phyloP scores from a whole-genome alignment of 2,797 vertebrate genomes.

The Enteromius treurensis region DNA sequence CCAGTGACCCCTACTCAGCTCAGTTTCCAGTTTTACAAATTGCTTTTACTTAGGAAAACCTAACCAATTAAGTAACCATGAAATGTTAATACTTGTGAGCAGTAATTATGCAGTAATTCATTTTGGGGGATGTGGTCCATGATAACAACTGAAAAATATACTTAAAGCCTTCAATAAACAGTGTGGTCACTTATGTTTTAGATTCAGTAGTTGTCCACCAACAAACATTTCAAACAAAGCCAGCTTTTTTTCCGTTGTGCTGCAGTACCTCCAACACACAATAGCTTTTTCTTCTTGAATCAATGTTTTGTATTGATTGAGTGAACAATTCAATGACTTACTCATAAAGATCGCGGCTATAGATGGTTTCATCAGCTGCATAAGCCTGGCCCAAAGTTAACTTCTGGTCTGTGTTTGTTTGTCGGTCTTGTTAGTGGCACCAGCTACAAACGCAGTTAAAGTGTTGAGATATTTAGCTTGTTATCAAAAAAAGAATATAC shows the following conservation, averaged over 20 bases:
- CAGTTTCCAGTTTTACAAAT: conserved; percentile 37
- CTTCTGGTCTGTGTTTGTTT: too few species aligned
- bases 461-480: too few species aligned
- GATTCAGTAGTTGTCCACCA: neutral
- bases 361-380: too few species aligned
- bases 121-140: neutral
- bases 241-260: neutral
- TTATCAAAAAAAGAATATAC: too few species aligned
- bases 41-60: conserved; percentile 30
- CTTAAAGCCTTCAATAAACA: neutral
- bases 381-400: too few species aligned
- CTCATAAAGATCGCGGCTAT: neutral
- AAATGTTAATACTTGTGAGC: neutral
- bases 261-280: neutral
- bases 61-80: neutral
- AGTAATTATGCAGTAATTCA: neutral
- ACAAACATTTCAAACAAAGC: neutral
- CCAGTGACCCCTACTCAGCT: conserved; percentile 30
- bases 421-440: too few species aligned
- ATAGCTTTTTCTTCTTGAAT: neutral
- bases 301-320: neutral
- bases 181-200: neutral
- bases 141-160: neutral
- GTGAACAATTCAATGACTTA: neutral
- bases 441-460: too few species aligned